Conservation (phyloP, 2,888 invertebrate genomes). For the Drosophila tripunctata region DNA sequence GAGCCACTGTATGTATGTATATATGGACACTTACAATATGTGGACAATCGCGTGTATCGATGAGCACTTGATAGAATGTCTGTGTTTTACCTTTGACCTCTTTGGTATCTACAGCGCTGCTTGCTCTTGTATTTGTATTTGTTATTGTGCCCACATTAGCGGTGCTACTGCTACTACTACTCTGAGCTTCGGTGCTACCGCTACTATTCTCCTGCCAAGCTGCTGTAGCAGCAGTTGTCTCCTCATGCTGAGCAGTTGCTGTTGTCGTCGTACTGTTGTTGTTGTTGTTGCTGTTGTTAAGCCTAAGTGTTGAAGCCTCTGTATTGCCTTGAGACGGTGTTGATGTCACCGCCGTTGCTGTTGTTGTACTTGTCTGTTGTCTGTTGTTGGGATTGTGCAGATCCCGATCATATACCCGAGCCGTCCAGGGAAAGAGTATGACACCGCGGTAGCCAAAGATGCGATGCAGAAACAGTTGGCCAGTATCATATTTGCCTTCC, state of each 20-base stretch:
- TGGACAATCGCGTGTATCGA: constrained; percentile 98
- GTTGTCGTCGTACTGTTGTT: constrained; percentile 22
- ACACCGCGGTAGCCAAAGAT: constrained; percentile 99
- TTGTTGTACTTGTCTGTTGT: too few relatives aligned
- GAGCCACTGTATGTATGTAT: too few relatives aligned
- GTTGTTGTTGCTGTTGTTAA: constrained; percentile 28
- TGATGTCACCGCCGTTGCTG: constrained; percentile 9
- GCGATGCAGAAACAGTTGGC: constrained; percentile 97
- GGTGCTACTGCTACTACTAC: constrained; percentile 16
- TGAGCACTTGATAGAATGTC: constrained; percentile 98
- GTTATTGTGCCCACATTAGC: constrained; percentile 37
- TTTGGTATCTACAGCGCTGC: constrained; percentile 85
- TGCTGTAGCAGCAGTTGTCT: constrained; percentile 15
- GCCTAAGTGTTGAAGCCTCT: constrained; percentile 54
- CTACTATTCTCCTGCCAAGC: constrained; percentile 27
- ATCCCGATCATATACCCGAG: constrained; percentile 97
- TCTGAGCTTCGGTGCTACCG: constrained; percentile 15
- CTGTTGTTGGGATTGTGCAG: constrained; percentile 87
- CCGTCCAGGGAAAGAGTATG: constrained; percentile 98
- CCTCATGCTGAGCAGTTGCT: constrained; percentile 24
- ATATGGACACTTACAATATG: constrained; percentile 90
- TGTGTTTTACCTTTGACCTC: constrained; percentile 96
- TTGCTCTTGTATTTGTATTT: constrained; percentile 11
- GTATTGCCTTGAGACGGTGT: constrained; percentile 41
- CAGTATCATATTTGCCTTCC: constrained; percentile 97